Base-by-base conservation (phyloP, 2,797 vertebrate species). In the Lutjanus argentimaculatus region DNA sequence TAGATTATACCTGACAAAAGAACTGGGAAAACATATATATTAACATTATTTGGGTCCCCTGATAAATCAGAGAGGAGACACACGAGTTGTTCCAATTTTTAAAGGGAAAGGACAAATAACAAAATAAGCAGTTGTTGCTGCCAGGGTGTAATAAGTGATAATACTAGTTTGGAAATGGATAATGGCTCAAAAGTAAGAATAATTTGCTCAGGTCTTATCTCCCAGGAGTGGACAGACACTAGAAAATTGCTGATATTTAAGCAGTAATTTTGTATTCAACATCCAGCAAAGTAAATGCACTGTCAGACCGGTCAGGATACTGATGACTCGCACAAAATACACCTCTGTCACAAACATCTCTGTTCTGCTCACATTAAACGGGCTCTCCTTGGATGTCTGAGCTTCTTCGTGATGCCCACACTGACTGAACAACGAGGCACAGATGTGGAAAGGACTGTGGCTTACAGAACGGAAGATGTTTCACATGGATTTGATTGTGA, bases 231-330 rank as follows among this genome's bases (percentile, higher is more conserved):
- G 36, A 67, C 30, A 52, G 46, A 64, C 2, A 58, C n/a, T 14
- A 7, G 58, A 55, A 73, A 74, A 77, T 64, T 51, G 51, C 63
- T 9, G 53, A 42, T 43, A 63, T 78, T 62, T 16, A n/a, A 65
- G 55, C 14, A 64, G 51, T 46, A 52, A 53, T 74, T 77, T 75
- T 22, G 16, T 25, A 43, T 61, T 75, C 14, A 36, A 9, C 51
- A 63, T 22, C 52, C 49, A 17, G 55, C n/a, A 25, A 53, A 77
- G 46, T 40, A 42, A 66, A 70, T 13, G 36, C 6, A 1, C 13
- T 25, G 52, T 45, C 4, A 6, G 22, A 45, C 36, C 0, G 56
- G 30, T 65, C 63, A 48, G 30, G 48, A 75, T 40, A 16, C 59
- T 6, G 40, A 61, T 30, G 61, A 64, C 45, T n/a, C 2, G 2